These are phyloP conservation scores for Cromileptes altivelis DNA, from an alignment of 2,113 vertebrate species.

Conservation along the genomic window DNA sequence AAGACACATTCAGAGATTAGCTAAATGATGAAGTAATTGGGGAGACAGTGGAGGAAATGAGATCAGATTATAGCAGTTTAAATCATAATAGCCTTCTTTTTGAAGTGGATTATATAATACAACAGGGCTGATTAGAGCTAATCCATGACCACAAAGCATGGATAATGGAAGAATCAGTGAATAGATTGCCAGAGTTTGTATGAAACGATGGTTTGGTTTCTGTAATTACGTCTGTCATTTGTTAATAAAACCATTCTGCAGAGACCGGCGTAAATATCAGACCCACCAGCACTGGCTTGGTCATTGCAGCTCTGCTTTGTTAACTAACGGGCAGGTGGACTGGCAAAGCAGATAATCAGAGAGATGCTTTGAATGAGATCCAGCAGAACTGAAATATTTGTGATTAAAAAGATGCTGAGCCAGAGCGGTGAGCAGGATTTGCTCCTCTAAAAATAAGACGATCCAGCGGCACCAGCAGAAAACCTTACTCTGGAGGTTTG, in stretches of 20 bases:
- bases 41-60: constrained; percentile 47
- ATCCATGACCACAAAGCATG: constrained; percentile 61
- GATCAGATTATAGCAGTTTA: constrained; percentile 69
- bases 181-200: constrained; percentile 38
- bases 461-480: constrained; percentile 14
- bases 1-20: constrained; percentile 40
- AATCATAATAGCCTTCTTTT: constrained; percentile 62
- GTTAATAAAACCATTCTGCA: constrained; percentile 43
- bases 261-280: constrained; percentile 26
- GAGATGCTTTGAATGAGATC: constrained; percentile 10
- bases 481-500: constrained; percentile 21
- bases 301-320: background rate
- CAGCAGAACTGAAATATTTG: constrained; percentile 21
- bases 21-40: constrained; percentile 48
- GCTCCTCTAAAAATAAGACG: constrained; percentile 21
- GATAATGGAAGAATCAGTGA: constrained; percentile 51
- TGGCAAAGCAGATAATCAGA: constrained; percentile 18
- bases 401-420: constrained; percentile 7
- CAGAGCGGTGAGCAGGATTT: background rate
- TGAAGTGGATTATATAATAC: constrained; percentile 66
- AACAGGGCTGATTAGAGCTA: constrained; percentile 68
- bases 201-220: constrained; percentile 51
- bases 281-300: background rate
- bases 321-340: constrained; percentile 19
- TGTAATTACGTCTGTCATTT: constrained; percentile 51